phyloP scores from a whole-genome alignment of 2,888 invertebrate species.

The Epistrophe grossulariae region DNA sequence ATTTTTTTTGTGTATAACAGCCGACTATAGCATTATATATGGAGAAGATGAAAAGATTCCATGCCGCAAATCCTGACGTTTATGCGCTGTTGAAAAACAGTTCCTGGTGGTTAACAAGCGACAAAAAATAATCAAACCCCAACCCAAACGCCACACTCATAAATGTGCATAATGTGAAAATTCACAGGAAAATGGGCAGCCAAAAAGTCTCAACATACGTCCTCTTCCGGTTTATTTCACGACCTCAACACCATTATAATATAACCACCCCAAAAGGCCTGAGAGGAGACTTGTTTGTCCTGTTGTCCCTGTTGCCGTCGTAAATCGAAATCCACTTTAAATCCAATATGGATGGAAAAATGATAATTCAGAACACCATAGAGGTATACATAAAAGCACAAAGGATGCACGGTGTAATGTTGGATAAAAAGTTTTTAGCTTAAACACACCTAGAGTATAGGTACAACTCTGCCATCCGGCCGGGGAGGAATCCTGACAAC shows the following conservation, averaged over 20 bases:
- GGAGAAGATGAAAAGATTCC: constrained; percentile 44
- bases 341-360: constrained; percentile 51
- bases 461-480: background rate
- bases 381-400: constrained; percentile 1
- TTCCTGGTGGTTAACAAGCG: background rate
- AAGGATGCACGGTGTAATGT: constrained; percentile 15
- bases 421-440: background rate
- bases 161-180: constrained; percentile 36
- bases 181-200: constrained; percentile 33
- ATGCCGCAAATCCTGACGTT: constrained; percentile 36
- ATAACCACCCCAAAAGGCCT: constrained; percentile 14
- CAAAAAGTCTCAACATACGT: constrained; percentile 25
- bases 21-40: constrained; percentile 6
- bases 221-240: constrained; percentile 52
- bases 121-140: background rate
- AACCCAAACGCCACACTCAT: constrained; percentile 20
- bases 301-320: constrained; percentile 20
- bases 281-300: background rate
- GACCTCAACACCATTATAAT: background rate
- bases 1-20: constrained; percentile 22
- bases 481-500: constrained; percentile 15
- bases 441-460: background rate
- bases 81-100: constrained; percentile 18
- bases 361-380: constrained; percentile 25
- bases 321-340: constrained; percentile 57